A percentile compares a stretch with the other conserved stretches of the same genome.
phyloP scores from a whole-genome alignment of 2,797 vertebrate genomes.

The Schizopygopsis pylzovi region DNA sequence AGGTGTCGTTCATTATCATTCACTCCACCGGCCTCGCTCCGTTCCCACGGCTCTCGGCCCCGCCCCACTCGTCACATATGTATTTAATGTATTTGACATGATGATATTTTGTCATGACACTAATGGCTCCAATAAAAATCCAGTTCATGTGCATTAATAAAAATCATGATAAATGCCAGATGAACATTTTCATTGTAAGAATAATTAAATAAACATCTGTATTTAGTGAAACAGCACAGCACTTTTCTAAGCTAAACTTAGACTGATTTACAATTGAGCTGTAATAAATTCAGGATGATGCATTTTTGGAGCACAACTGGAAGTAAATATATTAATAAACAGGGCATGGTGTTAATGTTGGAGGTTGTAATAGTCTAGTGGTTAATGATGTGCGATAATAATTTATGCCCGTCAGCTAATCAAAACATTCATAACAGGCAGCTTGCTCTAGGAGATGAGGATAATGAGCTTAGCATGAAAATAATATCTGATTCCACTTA shows the following conservation, averaged over 20 bases:
- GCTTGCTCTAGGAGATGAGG: constrained; percentile 21
- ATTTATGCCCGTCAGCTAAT: constrained; percentile 34
- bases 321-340: constrained; percentile 1
- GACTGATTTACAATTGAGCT: not conserved
- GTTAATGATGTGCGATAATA: constrained; percentile 25
- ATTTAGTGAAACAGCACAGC: not conserved
- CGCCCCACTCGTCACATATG: not conserved
- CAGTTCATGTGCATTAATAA: not conserved
- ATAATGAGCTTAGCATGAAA: constrained; percentile 31
- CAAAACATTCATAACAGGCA: constrained; percentile 18
- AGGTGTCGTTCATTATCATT: too few relatives aligned
- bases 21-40: too few relatives aligned
- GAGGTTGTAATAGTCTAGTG: not conserved
- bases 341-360: not conserved
- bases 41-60: too few relatives aligned
- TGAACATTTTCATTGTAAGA: not conserved
- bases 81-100: not conserved
- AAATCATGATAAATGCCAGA: not conserved
- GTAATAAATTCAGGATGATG: constrained; percentile 7
- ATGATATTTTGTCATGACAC: not conserved
- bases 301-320: not conserved
- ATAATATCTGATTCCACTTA: constrained; percentile 15
- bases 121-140: too few relatives aligned
- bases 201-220: not conserved
- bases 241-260: not conserved